Conservation (phyloP, 2,113 vertebrate species). For the Dromaius novaehollandiae region DNA sequence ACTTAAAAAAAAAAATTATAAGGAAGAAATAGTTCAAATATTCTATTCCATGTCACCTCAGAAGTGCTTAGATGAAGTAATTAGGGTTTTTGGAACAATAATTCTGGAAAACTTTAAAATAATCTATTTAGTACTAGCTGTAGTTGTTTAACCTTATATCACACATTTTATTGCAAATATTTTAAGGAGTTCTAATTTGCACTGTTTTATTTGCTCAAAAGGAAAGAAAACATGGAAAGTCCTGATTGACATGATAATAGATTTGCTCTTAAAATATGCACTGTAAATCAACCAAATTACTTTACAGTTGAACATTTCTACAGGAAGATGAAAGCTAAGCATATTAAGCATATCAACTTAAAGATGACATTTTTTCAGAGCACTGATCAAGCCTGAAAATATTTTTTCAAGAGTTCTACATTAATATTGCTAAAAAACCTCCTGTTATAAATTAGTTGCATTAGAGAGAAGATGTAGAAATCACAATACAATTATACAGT, state of each 20-base stretch:
- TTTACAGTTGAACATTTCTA: constrained; percentile 8
- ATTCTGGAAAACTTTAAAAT: not conserved
- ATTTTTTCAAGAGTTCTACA: constrained; percentile 12
- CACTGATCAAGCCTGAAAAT: constrained; percentile 42
- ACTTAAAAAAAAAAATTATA: not conserved
- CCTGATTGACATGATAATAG: constrained; percentile 36
- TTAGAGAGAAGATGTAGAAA: not conserved
- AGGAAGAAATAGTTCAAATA: not conserved
- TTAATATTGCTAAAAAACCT: not conserved
- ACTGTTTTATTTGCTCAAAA: constrained; percentile 2
- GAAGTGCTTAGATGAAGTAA: not conserved
- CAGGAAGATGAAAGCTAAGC: constrained; percentile 48
- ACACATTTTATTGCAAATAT: not conserved
- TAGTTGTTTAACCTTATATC: not conserved
- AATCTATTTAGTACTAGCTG: not conserved
- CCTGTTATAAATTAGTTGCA: not conserved
- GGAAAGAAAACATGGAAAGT: constrained; percentile 9
- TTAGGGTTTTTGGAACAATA: not conserved
- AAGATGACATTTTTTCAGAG: constrained; percentile 50
- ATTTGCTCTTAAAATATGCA: not conserved
- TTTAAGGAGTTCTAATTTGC: not conserved
- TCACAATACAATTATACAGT: not conserved
- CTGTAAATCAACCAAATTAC: constrained; percentile 29
- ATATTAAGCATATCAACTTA: constrained; percentile 38
- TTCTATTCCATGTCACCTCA: not conserved